Evolutionary conservation across 2,797 vertebrate species (phyloP), one percentile per base, ranked within the genome.

Genomic region (Limnodromus scolopaceus): DNA sequence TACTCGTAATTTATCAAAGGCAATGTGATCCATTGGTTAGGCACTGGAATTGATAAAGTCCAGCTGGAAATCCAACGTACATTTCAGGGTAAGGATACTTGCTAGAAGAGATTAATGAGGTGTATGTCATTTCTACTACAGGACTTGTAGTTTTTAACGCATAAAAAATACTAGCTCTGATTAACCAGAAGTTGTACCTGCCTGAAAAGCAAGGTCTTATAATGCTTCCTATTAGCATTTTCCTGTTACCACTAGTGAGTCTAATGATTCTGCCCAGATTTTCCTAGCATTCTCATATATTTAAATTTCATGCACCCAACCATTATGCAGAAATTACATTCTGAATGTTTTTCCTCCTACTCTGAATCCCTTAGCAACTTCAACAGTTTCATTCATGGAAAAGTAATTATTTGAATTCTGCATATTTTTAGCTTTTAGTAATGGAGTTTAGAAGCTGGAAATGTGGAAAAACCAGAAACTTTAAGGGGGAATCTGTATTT

Each of bases 341-440:
- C 77, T 55, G 65, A 79, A 72, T 72, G 45, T 45, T 78, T 91
- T 93, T 88, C 76, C 72, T 92, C 80, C 58, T 79, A 74, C 87
- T 84, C 63, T 6, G 11, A 88, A 82, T 88, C 58, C 23, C 74
- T 53, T 87, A 84, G 80, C 74, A 95, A 66, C 77, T 82, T 92
- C 46, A 75, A 43, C 51, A 51, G 6, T 71, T 87, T 90, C 63
- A 94, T 96, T 96, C 74, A 90, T 48, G 38, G 36, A 89, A 78
- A 78, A 70, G 16, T 63, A 89, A 58, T 89, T 86, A 53, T 90
- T 95, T 84, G 41, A 94, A 84, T 87, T 72, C 54, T 81, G 16
- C 53, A 11, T 82, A 84, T 70, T 96, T 95, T 93, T 90, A 77
- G 54, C 48, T 82, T 95, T 87, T 63, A 58, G 51, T 94, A 69